Evolutionary conservation across 2,888 invertebrate species (phyloP), one percentile per base, ranked within the genome.

Genomic region (Cepaea hortensis): DNA sequence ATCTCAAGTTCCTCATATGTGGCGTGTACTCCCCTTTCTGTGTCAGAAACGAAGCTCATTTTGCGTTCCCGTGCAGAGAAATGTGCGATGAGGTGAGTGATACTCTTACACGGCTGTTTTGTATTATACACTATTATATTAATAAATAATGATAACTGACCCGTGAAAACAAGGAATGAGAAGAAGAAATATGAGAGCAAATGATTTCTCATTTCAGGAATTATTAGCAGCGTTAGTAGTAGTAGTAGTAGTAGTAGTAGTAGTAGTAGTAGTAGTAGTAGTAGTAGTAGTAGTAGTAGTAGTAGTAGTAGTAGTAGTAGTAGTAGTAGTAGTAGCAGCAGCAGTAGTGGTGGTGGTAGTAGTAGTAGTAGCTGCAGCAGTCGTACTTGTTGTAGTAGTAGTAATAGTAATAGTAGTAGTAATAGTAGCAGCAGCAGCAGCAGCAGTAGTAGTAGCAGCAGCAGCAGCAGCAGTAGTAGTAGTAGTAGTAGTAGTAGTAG

Each of bases 51-150:
- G 85, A 85, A 46, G 35, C 68, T 3, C 85, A 81, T 5, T 81
- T 81, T 65, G 75, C 81, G 3, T 81, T 85, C 9, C 85, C 85
- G 6, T 85, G 92, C 81, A 79, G 89, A 7, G 91, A 91, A 81
- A 55, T 91, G 13, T 92, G 92, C 80, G 87, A 90, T 9, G 89
- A 90, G 65, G 90, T 92, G 2, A 55, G 85, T 65, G 55, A 55
- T 55, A 11, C 55, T 55, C 55, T 55, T 55, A 55, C 55, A 55
- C 55, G 11, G 7, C 55, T 55, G 55, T 55, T 55, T 6, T 55
- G 55, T 55, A 6, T 11, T 6, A 6, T 55, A 55, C 7, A 55
- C 6, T 55, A 55, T 55, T 55, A 9, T n/a, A 75, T 20, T 35
- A 75, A 5, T 35, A 75, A 9, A n/a, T 23, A 35, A 35, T 35